Evolutionary conservation across 2,113 vertebrate genomes (phyloP), one percentile per base, ranked within the genome.

Genomic region (Columbina picui): DNA sequence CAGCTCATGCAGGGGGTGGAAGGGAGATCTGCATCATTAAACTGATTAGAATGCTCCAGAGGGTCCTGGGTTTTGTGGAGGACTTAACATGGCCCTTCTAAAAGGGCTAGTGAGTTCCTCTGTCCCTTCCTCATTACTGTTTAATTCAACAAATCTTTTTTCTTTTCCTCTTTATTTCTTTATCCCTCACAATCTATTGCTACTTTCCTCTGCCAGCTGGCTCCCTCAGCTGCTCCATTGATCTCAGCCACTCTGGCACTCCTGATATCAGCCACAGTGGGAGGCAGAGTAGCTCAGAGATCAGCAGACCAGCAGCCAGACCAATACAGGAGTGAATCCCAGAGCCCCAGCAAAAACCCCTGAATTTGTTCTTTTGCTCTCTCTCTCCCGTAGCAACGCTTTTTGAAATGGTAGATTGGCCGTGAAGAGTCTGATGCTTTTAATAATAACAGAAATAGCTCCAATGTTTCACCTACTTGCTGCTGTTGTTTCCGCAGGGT

Each of bases 151-250:
- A 68, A 70, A 63, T 91, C 76, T 84, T 83, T 77, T 95, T 88
- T 92, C 68, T 89, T 85, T 60, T 77, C 45, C 55, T 49, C 53
- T 89, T 83, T 19, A 6, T 89, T 95, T 88, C 41, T 27, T 78
- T 82, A 86, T 87, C 57, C 94, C 61, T 88, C 65, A 36, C 83
- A 93, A 94, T 93, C 89, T 84, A 90, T 87, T 95, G 89, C 93
- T 92, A 81, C 94, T 88, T 95, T 93, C 75, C 86, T 34, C 78
- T 95, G 82, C 93, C 96, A 97, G 92, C 94, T 97, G 96, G 88
- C 90, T 94, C 70, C 90, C 89, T 96, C 96, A 95, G 90, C 93
- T 96, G 94, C 91, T 96, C 65, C 92, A 97, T 94, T 97, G 96
- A 96, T 97, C 94, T 81, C 90, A 87, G 94, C 86, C 71, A 84